A percentile compares a stretch with the other conserved stretches of the same genome.
Evolutionary conservation across 2,888 invertebrate species (phyloP).

Genomic region (Acronicta alni): DNA sequence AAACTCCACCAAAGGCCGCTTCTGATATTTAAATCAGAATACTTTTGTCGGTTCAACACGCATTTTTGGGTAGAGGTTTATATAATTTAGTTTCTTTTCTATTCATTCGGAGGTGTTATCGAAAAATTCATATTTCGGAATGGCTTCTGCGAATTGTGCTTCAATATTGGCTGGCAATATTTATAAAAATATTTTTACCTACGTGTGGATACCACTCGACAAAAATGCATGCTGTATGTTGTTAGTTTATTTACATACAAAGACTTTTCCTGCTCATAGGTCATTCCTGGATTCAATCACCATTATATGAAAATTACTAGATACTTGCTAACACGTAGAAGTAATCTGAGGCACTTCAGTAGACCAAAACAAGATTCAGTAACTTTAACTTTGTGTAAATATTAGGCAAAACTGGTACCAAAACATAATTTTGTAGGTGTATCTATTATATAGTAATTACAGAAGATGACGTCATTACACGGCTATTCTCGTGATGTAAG

Average conservation of each 20-base stretch:
- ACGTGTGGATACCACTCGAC: neutral
- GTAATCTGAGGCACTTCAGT: too few relatives aligned
- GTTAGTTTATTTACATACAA: too few relatives aligned
- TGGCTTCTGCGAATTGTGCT: neutral
- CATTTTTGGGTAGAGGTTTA: slow-evolving; percentile 40
- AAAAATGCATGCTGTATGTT: neutral
- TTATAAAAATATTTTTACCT: neutral
- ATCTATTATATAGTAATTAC: neutral
- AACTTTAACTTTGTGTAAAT: too few relatives aligned
- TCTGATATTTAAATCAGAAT: slow-evolving; percentile 73
- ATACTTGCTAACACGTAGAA: too few relatives aligned
- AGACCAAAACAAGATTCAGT: too few relatives aligned
- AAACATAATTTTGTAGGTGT: too few relatives aligned
- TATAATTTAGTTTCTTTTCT: slow-evolving; percentile 55
- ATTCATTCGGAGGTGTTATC: slow-evolving; percentile 28
- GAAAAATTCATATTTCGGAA: slow-evolving; percentile 16
- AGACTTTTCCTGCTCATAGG: too few relatives aligned
- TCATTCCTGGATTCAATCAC: too few relatives aligned
- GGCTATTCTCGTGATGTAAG: slow-evolving; percentile 2
- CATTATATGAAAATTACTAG: too few relatives aligned
- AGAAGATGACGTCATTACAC: neutral
- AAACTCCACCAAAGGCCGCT: slow-evolving; percentile 62
- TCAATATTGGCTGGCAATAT: slow-evolving; percentile 2
- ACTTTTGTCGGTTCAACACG: slow-evolving; percentile 54
- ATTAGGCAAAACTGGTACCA: too few relatives aligned